Conservation (phyloP, 2,888 invertebrate species). For the Limnephilus rhombicus region DNA sequence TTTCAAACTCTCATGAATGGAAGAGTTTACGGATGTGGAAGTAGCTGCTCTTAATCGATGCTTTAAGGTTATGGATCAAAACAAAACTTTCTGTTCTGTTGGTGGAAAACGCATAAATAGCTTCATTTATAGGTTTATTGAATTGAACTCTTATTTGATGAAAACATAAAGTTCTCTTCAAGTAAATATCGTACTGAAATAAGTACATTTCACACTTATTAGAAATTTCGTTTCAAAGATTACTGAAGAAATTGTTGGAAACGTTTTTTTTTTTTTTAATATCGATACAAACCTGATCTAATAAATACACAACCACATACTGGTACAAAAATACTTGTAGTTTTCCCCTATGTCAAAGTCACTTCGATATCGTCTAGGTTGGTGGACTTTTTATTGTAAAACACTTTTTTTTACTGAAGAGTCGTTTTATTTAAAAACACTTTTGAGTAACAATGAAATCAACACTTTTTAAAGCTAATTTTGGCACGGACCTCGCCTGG, state of each 20-base stretch:
- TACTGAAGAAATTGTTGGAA: no score
- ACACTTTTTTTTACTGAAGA: no score
- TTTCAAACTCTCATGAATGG: constrained; percentile 36
- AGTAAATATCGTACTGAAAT: neutral
- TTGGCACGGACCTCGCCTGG: no score
- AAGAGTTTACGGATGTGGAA: constrained; percentile 18
- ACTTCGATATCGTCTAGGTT: no score
- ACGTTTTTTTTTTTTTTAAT: neutral
- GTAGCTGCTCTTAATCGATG: neutral
- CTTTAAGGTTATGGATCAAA: neutral
- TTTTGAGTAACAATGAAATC: no score
- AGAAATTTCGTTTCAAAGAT: neutral
- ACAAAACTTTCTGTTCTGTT: neutral
- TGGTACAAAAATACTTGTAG: no score
- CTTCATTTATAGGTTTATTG: neutral
- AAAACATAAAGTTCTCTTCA: neutral
- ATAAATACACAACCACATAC: no score
- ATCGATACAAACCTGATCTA: neutral
- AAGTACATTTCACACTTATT: neutral
- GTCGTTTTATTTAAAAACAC: no score
- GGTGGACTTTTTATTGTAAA: no score
- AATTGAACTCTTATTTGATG: neutral
- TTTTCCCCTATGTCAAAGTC: no score
- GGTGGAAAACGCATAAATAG: neutral
- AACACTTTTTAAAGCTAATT: no score